Evolutionary conservation across 2,888 invertebrate species (phyloP).

Genomic region (Mamestra brassicae): DNA sequence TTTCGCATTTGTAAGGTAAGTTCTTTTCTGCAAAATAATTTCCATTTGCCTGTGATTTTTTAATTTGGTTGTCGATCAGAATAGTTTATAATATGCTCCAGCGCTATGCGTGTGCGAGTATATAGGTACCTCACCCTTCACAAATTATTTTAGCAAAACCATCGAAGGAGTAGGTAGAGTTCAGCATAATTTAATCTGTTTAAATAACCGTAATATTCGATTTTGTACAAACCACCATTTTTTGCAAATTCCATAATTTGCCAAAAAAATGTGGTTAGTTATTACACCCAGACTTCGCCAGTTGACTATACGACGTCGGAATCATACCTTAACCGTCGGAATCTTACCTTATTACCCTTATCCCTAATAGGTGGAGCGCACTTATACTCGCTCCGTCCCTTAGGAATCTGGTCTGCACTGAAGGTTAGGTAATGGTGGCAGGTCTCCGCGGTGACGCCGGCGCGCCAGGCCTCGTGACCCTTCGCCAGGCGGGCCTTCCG

Average conservation of each 20-base stretch:
- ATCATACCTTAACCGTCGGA: no score
- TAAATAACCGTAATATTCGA: no score
- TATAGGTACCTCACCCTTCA: background rate
- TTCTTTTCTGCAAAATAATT: background rate
- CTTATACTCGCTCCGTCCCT: slow-evolving; percentile 93
- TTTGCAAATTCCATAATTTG: background rate
- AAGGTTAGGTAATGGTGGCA: slow-evolving; percentile 94
- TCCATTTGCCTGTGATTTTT: background rate
- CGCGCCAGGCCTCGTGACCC: slow-evolving; percentile 90
- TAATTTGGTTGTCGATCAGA: background rate
- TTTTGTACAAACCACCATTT: background rate
- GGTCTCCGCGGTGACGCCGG: slow-evolving; percentile 93
- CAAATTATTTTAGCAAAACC: background rate
- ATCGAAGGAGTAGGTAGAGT: background rate
- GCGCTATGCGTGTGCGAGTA: background rate
- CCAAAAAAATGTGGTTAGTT: background rate
- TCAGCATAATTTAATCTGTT: background rate
- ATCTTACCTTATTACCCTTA: slow-evolving; percentile 89
- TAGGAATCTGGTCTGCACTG: slow-evolving; percentile 92
- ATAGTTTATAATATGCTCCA: background rate
- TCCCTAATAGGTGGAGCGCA: slow-evolving; percentile 94
- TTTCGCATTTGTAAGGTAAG: background rate
- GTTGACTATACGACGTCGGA: background rate
- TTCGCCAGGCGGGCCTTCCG: slow-evolving; percentile 81
- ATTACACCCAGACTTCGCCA: background rate